These are phyloP conservation scores for Cisticola juncidis DNA, from an alignment of 2,113 vertebrate species.

Conservation along the genomic window DNA sequence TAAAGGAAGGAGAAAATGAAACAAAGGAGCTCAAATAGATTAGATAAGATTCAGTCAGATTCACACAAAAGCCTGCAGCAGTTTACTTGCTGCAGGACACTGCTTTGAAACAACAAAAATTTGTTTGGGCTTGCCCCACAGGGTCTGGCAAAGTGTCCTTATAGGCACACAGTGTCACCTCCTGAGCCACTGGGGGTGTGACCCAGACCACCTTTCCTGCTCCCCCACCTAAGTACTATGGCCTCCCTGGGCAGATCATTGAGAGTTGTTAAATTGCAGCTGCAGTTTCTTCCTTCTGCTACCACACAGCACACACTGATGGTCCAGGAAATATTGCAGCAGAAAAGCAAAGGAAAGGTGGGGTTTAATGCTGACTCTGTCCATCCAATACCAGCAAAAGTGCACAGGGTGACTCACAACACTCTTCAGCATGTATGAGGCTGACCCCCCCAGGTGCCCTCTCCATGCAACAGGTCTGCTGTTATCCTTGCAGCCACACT, in stretches of 20 bases:
- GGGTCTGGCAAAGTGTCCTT: neutral
- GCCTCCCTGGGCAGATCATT: neutral
- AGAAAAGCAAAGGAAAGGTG: neutral
- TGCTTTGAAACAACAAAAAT: neutral
- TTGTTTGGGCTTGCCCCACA: neutral
- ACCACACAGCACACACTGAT: neutral
- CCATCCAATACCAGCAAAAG: neutral
- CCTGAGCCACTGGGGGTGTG: neutral
- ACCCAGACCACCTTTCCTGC: neutral
- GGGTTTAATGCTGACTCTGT: neutral
- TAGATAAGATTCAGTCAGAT: neutral
- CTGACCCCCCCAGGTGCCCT: neutral
- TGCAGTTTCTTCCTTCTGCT: neutral
- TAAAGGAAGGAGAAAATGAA: neutral
- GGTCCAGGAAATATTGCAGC: neutral
- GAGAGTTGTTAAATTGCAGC: neutral
- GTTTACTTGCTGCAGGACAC: neutral
- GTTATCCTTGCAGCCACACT: neutral
- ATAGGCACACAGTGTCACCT: neutral
- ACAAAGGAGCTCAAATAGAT: neutral
- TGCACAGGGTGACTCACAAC: neutral
- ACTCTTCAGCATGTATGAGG: neutral
- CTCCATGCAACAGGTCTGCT: neutral
- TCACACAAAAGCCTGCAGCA: neutral
- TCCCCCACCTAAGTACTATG: neutral